phyloP scores from a whole-genome alignment of 2,888 invertebrate genomes.

The Noctua janthe region DNA sequence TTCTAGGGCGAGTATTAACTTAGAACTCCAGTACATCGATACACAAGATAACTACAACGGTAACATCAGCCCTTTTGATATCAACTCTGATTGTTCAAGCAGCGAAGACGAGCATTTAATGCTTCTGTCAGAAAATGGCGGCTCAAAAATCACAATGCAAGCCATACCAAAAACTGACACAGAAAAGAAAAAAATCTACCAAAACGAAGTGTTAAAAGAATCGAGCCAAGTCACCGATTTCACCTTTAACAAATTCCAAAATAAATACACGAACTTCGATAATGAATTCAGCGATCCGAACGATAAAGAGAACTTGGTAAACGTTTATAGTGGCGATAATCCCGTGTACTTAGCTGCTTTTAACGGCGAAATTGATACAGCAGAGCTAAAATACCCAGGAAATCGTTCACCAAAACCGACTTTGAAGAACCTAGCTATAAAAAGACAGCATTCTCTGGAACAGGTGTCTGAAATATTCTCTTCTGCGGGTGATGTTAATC shows the following conservation, averaged over 20 bases:
- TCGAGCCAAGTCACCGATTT: slow-evolving; percentile 82
- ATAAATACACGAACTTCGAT: slow-evolving; percentile 87
- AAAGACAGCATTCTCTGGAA: slow-evolving; percentile 93
- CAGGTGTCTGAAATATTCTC: slow-evolving; percentile 94
- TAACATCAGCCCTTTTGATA: slow-evolving; percentile 78
- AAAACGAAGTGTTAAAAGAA: slow-evolving; percentile 85
- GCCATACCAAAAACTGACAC: slow-evolving; percentile 74
- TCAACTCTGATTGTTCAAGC: slow-evolving; percentile 86
- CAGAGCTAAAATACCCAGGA: slow-evolving; percentile 77
- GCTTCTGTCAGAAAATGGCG: slow-evolving; percentile 86
- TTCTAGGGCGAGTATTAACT: slow-evolving; percentile 84
- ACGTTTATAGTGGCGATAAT: slow-evolving; percentile 84
- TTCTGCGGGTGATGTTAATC: slow-evolving; percentile 91
- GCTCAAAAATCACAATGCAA: slow-evolving; percentile 88
- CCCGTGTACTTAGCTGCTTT: slow-evolving; percentile 86
- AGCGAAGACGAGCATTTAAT: slow-evolving; percentile 88
- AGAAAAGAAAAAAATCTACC: slow-evolving; percentile 74
- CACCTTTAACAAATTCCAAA: slow-evolving; percentile 82
- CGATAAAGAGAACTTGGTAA: slow-evolving; percentile 84
- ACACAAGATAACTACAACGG: slow-evolving; percentile 79
- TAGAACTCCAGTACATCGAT: slow-evolving; percentile 85
- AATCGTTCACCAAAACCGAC: slow-evolving; percentile 78
- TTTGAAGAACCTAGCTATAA: slow-evolving; percentile 80
- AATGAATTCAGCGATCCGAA: slow-evolving; percentile 88
- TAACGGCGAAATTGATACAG: slow-evolving; percentile 82